These are phyloP conservation scores for Caenorhabditis sp. DNA, from an alignment of 2,888 invertebrate species.

Conservation along the genomic window DNA sequence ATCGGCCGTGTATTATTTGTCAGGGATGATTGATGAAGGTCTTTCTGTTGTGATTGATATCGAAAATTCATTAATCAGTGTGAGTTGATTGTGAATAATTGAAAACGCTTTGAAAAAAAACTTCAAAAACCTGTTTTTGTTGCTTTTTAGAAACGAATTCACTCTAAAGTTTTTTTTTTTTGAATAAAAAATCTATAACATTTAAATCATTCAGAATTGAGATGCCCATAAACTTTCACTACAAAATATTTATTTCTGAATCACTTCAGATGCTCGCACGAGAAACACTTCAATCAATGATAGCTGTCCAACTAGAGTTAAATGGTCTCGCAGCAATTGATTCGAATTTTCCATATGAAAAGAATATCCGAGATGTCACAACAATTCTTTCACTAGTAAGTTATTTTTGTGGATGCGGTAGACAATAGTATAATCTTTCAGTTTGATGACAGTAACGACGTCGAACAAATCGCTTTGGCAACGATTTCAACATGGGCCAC, in stretches of 20 bases:
- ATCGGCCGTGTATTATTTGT: constrained; percentile 66
- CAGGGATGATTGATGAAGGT: constrained; percentile 66
- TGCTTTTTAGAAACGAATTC: too few relatives aligned
- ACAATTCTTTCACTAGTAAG: constrained; percentile 57
- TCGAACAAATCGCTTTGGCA: constrained; percentile 53
- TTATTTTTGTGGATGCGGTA: neutral
- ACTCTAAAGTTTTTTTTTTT: too few relatives aligned
- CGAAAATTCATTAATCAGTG: constrained; percentile 64
- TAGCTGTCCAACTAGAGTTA: constrained; percentile 51
- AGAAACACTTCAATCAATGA: constrained; percentile 34
- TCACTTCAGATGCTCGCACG: constrained; percentile 39
- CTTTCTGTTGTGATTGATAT: constrained; percentile 63
- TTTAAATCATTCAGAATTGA: too few relatives aligned
- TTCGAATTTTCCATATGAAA: constrained; percentile 51
- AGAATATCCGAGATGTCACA: constrained; percentile 59
- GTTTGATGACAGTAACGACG: constrained; percentile 47
- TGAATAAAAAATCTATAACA: too few relatives aligned
- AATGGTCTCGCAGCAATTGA: constrained; percentile 57
- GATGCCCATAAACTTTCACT: too few relatives aligned
- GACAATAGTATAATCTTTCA: constrained; percentile 6
- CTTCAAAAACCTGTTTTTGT: too few relatives aligned
- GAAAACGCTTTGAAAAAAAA: too few relatives aligned
- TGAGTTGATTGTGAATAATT: too few relatives aligned
- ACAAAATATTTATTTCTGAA: too few relatives aligned
- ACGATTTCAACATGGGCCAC: constrained; percentile 57